Conservation (phyloP, 2,113 vertebrate species). For the Cnemophilus loriae region DNA sequence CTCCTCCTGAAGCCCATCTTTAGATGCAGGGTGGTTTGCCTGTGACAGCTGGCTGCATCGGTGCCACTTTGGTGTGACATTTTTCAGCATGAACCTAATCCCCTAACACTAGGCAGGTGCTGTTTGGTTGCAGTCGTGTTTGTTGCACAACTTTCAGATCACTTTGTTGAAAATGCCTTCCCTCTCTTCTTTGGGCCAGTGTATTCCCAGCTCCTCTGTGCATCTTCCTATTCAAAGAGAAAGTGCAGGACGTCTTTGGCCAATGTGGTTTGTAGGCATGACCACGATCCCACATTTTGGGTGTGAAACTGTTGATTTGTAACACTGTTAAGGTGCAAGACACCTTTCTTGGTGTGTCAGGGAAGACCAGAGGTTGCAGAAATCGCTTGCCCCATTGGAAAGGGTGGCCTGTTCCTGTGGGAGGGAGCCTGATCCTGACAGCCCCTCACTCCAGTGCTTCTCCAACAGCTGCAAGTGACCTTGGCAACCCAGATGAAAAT, state of each 20-base stretch:
- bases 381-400: neutral
- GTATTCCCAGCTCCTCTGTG: neutral
- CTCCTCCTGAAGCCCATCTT: neutral
- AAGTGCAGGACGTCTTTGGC: neutral
- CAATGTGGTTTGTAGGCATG: neutral
- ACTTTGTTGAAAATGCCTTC: neutral
- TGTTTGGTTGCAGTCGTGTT: neutral
- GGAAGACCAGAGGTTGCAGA: neutral
- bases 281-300: neutral
- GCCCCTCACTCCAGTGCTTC: neutral
- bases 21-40: neutral
- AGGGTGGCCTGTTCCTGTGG: accelerated
- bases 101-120: neutral
- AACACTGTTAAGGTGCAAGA: neutral
- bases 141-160: neutral
- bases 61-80: neutral
- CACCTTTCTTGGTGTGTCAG: neutral
- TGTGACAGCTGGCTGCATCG: neutral
- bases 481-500: neutral
- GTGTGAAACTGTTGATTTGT: neutral
- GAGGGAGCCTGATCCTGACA: neutral
- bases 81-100: neutral
- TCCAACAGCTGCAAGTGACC: neutral
- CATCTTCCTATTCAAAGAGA: neutral
- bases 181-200: neutral